A percentile compares a stretch with the other conserved stretches of the same genome.
phyloP scores from a whole-genome alignment of 2,797 vertebrate genomes.

The Semotilus atromaculatus region DNA sequence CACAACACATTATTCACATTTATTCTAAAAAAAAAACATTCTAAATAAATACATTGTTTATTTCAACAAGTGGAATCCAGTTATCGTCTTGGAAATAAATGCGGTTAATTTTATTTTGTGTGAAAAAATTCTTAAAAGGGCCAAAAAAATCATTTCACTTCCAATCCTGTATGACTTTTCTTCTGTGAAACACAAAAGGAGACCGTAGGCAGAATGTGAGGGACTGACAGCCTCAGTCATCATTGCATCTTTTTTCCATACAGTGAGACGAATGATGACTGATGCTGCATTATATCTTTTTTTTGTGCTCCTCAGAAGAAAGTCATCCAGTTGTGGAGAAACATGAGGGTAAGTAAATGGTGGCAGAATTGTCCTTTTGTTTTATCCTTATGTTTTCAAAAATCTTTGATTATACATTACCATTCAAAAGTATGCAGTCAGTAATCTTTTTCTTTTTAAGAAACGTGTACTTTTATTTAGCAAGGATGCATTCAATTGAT shows the following conservation, averaged over 20 bases:
- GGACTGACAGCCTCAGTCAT: background rate
- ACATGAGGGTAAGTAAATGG: background rate
- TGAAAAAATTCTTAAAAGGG: background rate
- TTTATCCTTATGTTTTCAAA: background rate
- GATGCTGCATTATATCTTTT: background rate
- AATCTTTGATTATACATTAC: background rate
- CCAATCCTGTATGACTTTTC: background rate
- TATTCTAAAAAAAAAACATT: background rate
- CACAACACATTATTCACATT: no score
- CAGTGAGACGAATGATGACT: background rate
- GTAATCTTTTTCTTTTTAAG: background rate
- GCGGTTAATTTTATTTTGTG: background rate
- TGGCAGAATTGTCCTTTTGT: background rate
- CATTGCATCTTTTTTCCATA: background rate
- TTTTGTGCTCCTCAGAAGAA: constrained; percentile 11
- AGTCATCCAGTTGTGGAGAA: background rate
- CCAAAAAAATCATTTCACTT: background rate
- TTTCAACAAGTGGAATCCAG: background rate
- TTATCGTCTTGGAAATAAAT: background rate
- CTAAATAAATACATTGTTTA: background rate
- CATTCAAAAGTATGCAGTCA: background rate
- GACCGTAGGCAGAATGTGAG: background rate
- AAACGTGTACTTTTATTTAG: background rate
- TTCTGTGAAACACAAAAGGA: background rate
- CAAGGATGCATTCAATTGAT: background rate